A percentile compares a stretch with the other conserved stretches of the same genome.
phyloP scores from a whole-genome alignment of 2,797 vertebrate species.

The Helarctos malayanus region DNA sequence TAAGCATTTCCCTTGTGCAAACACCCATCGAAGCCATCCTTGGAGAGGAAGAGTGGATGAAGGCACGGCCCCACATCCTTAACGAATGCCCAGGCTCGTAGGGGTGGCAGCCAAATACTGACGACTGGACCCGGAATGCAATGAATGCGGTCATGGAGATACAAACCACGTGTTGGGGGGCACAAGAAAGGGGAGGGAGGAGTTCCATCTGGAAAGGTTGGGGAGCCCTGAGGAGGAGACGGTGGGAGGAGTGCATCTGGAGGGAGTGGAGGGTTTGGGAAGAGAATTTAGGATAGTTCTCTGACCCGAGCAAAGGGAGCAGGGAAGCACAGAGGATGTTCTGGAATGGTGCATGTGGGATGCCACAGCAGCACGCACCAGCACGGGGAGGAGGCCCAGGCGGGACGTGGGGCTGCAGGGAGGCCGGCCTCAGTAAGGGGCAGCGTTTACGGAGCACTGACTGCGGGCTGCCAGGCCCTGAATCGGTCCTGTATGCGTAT shows the following conservation, averaged over 20 bases:
- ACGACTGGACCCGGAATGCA: background rate
- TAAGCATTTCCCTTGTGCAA: background rate
- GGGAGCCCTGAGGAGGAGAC: background rate
- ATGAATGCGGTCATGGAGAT: no score
- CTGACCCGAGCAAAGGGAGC: background rate
- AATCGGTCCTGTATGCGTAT: background rate
- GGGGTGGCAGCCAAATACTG: background rate
- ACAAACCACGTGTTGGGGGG: background rate
- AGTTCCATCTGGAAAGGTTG: background rate
- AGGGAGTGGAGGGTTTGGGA: background rate
- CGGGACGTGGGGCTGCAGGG: fast-evolving
- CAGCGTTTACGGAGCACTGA: background rate
- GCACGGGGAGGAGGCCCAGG: background rate
- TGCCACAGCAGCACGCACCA: fast-evolving
- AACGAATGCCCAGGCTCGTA: background rate
- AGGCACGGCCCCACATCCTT: background rate
- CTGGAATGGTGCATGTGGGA: background rate
- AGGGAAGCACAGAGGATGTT: background rate
- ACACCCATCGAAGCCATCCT: background rate
- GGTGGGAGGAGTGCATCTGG: background rate
- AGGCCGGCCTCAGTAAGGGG: background rate
- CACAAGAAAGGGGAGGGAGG: background rate
- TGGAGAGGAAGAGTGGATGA: no score
- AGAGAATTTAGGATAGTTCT: background rate
- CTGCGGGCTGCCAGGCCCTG: background rate